These are phyloP conservation scores for Thumatha senex DNA, from an alignment of 2,888 invertebrate species.

Conservation along the genomic window DNA sequence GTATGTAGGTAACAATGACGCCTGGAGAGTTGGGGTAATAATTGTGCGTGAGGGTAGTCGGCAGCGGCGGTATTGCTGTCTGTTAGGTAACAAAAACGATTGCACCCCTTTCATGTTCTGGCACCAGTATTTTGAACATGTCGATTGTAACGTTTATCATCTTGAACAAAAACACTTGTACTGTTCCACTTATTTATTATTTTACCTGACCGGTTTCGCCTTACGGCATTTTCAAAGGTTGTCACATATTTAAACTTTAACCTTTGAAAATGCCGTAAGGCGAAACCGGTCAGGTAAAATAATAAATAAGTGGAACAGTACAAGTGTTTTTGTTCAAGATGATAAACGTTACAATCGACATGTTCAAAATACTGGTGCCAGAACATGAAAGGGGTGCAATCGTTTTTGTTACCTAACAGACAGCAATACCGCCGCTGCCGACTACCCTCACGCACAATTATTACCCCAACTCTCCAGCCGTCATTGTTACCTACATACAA, in stretches of 20 bases:
- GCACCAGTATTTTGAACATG: neutral
- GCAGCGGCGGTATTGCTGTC: slow-evolving; percentile 48
- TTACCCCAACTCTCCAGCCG: slow-evolving; percentile 27
- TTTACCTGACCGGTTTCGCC: too few species aligned
- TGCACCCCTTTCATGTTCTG: slow-evolving; percentile 39
- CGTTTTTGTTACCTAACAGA: slow-evolving; percentile 53
- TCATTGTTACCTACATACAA: slow-evolving; percentile 21
- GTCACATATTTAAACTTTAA: too few species aligned
- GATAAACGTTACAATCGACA: neutral
- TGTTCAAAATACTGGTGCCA: neutral
- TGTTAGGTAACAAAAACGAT: slow-evolving; percentile 53
- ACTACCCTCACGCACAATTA: slow-evolving; percentile 49
- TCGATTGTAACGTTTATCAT: neutral
- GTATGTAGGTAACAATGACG: slow-evolving; percentile 18
- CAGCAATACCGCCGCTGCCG: slow-evolving; percentile 48
- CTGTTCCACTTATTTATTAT: too few species aligned
- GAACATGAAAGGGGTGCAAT: slow-evolving; percentile 42
- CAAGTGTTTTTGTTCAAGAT: too few species aligned
- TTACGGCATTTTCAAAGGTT: too few species aligned
- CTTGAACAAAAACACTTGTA: neutral
- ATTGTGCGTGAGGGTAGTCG: slow-evolving; percentile 46
- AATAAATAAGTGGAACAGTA: too few species aligned
- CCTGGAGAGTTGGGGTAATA: slow-evolving; percentile 36
- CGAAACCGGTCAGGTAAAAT: too few species aligned
- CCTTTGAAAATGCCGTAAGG: too few species aligned